Base-by-base conservation (phyloP, 1,140 invertebrate species). In the Camponotus vicinus region DNA sequence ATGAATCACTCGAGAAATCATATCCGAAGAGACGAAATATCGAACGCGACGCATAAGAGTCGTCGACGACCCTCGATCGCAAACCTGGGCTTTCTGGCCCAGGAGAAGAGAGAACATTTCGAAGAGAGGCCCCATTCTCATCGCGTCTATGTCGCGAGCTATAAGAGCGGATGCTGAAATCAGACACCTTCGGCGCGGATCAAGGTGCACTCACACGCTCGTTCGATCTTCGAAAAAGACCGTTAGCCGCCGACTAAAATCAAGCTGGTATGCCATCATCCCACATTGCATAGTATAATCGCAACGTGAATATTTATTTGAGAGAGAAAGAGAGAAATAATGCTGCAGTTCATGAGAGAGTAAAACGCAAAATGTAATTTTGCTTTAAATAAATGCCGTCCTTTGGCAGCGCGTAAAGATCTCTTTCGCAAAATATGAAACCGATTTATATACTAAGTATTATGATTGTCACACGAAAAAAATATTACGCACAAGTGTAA, bases 191-290 rank as follows among this genome's bases (percentile, higher is more conserved):
- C 52, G 85, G 77, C 77, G 66, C 64, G 79, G 49, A 86, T 86
- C 85, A 86, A 86, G 78, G 67, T 66, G 77, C 85, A 86, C 79
- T 86, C 85, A 75, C 85, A 80, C 85, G 85, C 66, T 85, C 64
- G 76, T 67, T 59, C 67, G 57, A 70, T 86, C 63, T 55, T 82
- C 85, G 85, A 85, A 70, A 86, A 84, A 84, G 79, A 86, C 85
- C 85, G 85, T 86, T 86, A 86, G 69, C 40, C 69, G 69, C 55
- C 40, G 69, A 83, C 52, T 83, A 55, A 73, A 80, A 83, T 83
- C 79, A 83, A 83, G 55, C 52, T 80, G 76, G 52, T 67, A 79
- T 27, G 63, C 49, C 42, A 85, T 37, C 63, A 80, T 80, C 75
- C 67, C 67, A 71, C 67, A 70, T 82, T 67, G 27, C 67, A 15